phyloP scores from a whole-genome alignment of 2,888 invertebrate species.

The Kuschelorhynchus macadamiae region DNA sequence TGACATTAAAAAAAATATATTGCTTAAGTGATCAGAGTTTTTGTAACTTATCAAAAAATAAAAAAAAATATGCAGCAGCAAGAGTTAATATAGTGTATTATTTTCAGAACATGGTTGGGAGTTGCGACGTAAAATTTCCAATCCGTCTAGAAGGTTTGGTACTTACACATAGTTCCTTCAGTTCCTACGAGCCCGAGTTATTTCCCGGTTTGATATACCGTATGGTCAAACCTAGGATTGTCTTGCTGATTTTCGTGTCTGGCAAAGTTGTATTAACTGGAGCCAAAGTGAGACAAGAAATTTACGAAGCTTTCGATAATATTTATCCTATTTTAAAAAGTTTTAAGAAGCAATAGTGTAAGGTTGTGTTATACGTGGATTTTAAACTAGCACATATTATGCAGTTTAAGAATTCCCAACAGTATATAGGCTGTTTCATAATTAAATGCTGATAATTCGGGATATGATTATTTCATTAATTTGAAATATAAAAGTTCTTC shows the following conservation, averaged over 20 bases:
- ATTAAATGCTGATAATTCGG: too few relatives aligned
- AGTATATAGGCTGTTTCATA: too few relatives aligned
- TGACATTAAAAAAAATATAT: too few relatives aligned
- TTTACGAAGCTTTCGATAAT: constrained; percentile 83
- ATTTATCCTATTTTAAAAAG: constrained; percentile 85
- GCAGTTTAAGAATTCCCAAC: too few relatives aligned
- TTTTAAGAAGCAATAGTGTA: constrained; percentile 67
- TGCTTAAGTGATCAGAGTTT: too few relatives aligned
- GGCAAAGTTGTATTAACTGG: constrained; percentile 89
- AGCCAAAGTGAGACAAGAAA: constrained; percentile 81
- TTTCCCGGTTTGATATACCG: constrained; percentile 89
- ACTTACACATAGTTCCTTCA: constrained; percentile 85
- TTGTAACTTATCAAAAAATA: too few relatives aligned
- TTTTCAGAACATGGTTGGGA: constrained; percentile 82
- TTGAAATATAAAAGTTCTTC: too few relatives aligned
- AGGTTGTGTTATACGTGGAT: background rate
- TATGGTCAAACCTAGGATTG: constrained; percentile 86
- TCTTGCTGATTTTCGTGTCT: constrained; percentile 86
- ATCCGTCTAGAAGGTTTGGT: constrained; percentile 79
- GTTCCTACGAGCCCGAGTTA: constrained; percentile 85
- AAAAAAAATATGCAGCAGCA: too few relatives aligned
- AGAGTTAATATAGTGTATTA: too few relatives aligned
- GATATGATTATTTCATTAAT: too few relatives aligned
- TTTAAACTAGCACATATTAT: too few relatives aligned
- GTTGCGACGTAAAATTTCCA: constrained; percentile 89